Evolutionary conservation across 1,140 invertebrate genomes (phyloP).

Genomic region (Goniozus legneri): DNA sequence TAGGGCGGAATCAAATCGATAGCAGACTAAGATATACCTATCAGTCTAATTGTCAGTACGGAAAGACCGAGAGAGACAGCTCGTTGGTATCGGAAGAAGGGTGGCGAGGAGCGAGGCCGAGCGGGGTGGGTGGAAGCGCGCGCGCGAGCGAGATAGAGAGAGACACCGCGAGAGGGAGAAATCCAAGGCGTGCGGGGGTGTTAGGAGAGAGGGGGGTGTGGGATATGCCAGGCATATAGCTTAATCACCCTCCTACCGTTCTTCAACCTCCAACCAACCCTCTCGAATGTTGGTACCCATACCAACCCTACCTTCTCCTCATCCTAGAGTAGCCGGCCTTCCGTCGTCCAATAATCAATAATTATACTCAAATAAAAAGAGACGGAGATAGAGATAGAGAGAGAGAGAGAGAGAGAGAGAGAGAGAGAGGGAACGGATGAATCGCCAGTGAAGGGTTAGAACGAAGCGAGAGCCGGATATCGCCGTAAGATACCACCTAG

Average conservation of each 20-base stretch:
- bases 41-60: constrained; percentile 56
- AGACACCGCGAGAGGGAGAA: constrained; percentile 3
- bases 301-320: constrained; percentile 36
- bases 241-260: constrained; percentile 54
- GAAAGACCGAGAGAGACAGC: constrained; percentile 48
- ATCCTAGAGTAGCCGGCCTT: constrained; percentile 52
- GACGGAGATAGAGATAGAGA: no score
- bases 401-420: no score
- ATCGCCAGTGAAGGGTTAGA: constrained; percentile 47
- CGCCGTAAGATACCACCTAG: constrained; percentile 35
- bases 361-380: constrained; percentile 56
- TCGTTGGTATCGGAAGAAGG: constrained; percentile 33
- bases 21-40: constrained; percentile 55
- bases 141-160: constrained; percentile 9
- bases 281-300: constrained; percentile 48
- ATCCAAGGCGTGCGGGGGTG: no score
- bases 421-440: no score
- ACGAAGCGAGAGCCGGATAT: constrained; percentile 35
- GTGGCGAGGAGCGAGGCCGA: background rate
- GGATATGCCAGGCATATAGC: constrained; percentile 52
- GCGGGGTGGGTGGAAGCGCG: constrained; percentile 12
- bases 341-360: constrained; percentile 55
- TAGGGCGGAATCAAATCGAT: constrained; percentile 55
- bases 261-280: constrained; percentile 45
- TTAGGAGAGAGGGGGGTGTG: constrained; percentile 29